Evolutionary conservation across 2,888 invertebrate genomes (phyloP).

Genomic region (Xanthia icteritia): DNA sequence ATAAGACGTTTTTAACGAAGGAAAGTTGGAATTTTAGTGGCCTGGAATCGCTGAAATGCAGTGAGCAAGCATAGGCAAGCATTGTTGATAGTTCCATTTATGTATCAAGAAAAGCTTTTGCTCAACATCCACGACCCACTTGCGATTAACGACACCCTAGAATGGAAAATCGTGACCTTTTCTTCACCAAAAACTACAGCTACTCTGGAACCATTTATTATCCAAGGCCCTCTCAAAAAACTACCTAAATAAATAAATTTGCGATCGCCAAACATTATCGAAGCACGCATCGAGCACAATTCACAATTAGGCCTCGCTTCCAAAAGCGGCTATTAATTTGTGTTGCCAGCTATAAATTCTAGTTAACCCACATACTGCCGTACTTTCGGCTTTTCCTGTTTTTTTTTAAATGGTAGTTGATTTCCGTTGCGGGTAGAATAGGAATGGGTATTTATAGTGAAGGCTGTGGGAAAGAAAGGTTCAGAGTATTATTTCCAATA

Average conservation of each 20-base stretch:
- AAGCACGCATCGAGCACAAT: conserved; percentile 63
- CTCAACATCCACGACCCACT: background rate
- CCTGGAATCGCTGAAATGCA: background rate
- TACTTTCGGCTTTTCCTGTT: conserved; percentile 56
- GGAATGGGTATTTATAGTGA: conserved; percentile 56
- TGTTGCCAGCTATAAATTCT: conserved; percentile 69
- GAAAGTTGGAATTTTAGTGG: background rate
- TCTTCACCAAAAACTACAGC: background rate
- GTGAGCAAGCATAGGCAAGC: background rate
- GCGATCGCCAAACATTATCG: conserved; percentile 43
- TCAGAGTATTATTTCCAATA: background rate
- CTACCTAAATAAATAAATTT: conserved; percentile 40
- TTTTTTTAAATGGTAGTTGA: conserved; percentile 63
- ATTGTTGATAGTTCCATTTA: background rate
- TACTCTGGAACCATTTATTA: conserved; percentile 3
- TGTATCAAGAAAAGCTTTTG: background rate
- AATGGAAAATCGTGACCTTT: background rate
- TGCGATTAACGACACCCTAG: background rate
- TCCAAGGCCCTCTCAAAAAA: conserved; percentile 11
- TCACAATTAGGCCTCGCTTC: conserved; percentile 65
- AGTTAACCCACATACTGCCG: conserved; percentile 66
- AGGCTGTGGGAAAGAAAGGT: conserved; percentile 10
- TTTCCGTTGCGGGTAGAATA: conserved; percentile 51
- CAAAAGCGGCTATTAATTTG: conserved; percentile 71
- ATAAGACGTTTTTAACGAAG: no score